Evolutionary conservation across 2,113 vertebrate species (phyloP), one percentile per base, ranked within the genome.

Genomic region (Patagioenas fasciata): DNA sequence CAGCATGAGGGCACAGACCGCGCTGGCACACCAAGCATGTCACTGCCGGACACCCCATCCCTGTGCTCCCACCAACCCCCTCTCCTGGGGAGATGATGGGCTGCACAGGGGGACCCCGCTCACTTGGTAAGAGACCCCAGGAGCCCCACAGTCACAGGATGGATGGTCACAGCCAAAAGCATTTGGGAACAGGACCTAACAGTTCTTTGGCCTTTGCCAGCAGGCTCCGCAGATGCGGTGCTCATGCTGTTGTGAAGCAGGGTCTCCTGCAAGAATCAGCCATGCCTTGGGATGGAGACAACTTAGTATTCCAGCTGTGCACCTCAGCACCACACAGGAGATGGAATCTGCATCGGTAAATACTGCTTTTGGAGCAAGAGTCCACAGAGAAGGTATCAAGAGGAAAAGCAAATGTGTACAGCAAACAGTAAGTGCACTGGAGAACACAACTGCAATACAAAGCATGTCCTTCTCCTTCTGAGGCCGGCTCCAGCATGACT

Each of bases 371-470:
- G 82, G 58, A 91, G 89, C 84, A 50, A 38, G 54, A 88, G 86
- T 23, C 95, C 84, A 80, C 89, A 73, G 61, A 95, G 89, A 79
- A 95, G 90, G 93, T 73, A 93, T 38, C 92, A 62, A 75, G 62
- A 91, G 82, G 88, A 75, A 90, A 93, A 94, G 88, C 62, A 95
- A 96, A 94, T 44, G 92, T 29, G 24, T 48, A 93, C 65, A 88
- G 90, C 82, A 93, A 96, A 94, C 92, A 95, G 78, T 11, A 32
- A 80, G 57, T 9, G 38, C 36, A 7, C 26, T n/a, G 54, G 48
- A 88, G 85, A 93, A 61, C 90, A 95, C 79, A 95, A 32, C 38
- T n/a, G 85, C 88, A 89, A 96, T 65, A 83, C 92, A 93, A 93
- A 96, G 79, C 79, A 47, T 38, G 95, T 77, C 95, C 96, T 94